Evolutionary conservation across 2,113 vertebrate species (phyloP).

Genomic region (Alligator mississippiensis): DNA sequence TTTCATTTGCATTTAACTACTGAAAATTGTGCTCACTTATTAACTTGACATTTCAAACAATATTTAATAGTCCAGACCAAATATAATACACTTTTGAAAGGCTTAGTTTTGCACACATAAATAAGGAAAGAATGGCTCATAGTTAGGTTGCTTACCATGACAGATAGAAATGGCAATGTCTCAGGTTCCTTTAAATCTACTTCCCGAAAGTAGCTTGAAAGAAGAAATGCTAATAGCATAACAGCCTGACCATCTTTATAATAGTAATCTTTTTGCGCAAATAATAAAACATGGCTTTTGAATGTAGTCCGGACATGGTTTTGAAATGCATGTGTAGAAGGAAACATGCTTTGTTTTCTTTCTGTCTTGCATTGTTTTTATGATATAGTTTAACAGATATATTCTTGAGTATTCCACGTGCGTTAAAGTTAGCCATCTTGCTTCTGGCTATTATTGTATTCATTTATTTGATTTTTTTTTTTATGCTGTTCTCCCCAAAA

Average conservation of each 20-base stretch:
- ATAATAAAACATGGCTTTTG: neutral
- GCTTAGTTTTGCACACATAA: neutral
- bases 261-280: neutral
- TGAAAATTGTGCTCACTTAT: neutral
- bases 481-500: no score
- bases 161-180: neutral
- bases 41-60: neutral
- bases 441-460: neutral
- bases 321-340: neutral
- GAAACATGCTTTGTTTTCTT: neutral
- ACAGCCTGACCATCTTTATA: neutral
- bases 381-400: neutral
- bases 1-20: neutral
- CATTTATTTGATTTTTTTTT: no score
- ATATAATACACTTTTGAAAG: neutral
- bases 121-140: neutral
- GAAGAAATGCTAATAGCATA: neutral
- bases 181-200: no score
- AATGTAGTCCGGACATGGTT: neutral
- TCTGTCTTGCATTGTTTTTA: neutral
- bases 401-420: neutral
- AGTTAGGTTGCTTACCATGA: neutral
- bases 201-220: neutral
- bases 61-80: neutral
- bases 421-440: neutral